Evolutionary conservation across 2,888 invertebrate genomes (phyloP).

Genomic region (Thelaira solivaga): DNA sequence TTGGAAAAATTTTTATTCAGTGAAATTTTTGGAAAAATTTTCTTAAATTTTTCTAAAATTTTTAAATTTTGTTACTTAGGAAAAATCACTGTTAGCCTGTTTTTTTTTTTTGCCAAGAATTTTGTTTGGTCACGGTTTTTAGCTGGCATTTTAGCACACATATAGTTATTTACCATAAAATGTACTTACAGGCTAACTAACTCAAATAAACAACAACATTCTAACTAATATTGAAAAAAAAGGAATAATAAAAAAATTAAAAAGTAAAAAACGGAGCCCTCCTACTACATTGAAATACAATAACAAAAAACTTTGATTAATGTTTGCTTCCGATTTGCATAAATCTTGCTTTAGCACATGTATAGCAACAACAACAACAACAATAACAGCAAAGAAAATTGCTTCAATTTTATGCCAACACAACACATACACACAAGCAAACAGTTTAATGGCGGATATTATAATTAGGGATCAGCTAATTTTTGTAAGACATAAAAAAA

Average conservation of each 20-base stretch:
- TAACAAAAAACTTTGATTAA: constrained; percentile 72
- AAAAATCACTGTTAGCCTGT: constrained; percentile 4
- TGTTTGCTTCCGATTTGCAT: constrained; percentile 76
- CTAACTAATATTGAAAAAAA: too few species aligned
- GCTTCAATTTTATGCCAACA: constrained; percentile 5
- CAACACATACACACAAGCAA: background rate
- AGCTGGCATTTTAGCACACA: constrained; percentile 20
- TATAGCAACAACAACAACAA: constrained; percentile 7
- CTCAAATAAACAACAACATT: background rate
- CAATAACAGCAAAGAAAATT: background rate
- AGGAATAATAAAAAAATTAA: too few species aligned
- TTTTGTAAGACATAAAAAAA: background rate
- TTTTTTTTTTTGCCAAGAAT: background rate
- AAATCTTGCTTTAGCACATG: constrained; percentile 73
- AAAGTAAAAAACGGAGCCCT: background rate
- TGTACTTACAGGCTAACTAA: constrained; percentile 10
- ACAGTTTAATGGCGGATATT: background rate
- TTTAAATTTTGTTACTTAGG: too few species aligned
- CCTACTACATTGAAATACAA: constrained; percentile 38
- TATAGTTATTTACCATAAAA: constrained; percentile 30
- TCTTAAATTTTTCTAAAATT: too few species aligned
- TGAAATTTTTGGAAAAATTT: too few species aligned
- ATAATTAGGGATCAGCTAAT: background rate
- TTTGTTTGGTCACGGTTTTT: constrained; percentile 55
- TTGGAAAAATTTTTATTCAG: too few species aligned